phyloP scores from a whole-genome alignment of 2,797 vertebrate species.

The Borostomias antarcticus region DNA sequence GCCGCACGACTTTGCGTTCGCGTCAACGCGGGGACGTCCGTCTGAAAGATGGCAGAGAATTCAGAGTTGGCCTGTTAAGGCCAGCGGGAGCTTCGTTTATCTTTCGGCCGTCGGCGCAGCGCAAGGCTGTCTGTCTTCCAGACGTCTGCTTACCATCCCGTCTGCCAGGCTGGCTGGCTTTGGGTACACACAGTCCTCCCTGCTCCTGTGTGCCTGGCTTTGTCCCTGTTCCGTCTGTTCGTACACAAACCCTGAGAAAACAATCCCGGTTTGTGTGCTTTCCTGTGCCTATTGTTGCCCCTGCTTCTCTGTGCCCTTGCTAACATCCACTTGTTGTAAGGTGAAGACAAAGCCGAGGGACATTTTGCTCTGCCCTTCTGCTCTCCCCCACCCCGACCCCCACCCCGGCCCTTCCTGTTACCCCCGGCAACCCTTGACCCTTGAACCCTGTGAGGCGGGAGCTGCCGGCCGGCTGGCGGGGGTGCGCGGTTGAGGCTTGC shows the following conservation, averaged over 20 bases:
- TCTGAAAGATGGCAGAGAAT: too few species aligned
- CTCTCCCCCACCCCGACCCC: slow-evolving; percentile 17
- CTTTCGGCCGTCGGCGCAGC: too few species aligned
- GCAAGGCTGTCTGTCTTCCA: slow-evolving; percentile 54
- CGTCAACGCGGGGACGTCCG: too few species aligned
- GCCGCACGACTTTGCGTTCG: too few species aligned
- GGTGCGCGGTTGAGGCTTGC: too few species aligned
- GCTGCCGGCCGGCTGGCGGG: not conserved
- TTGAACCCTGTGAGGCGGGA: not conserved
- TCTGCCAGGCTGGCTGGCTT: not conserved
- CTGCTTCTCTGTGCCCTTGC: slow-evolving; percentile 50
- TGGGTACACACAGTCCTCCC: slow-evolving; percentile 1
- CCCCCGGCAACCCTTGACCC: slow-evolving; percentile 49
- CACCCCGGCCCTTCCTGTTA: slow-evolving; percentile 64
- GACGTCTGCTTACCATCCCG: not conserved
- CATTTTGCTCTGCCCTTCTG: slow-evolving; percentile 43
- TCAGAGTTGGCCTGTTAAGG: too few species aligned
- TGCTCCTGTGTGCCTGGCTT: slow-evolving; percentile 17
- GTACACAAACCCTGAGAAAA: slow-evolving; percentile 48
- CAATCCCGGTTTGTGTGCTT: slow-evolving; percentile 62
- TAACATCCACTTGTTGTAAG: slow-evolving; percentile 63
- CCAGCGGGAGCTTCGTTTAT: too few species aligned
- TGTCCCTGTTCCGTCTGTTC: slow-evolving; percentile 52
- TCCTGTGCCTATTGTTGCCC: slow-evolving; percentile 68
- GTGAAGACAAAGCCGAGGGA: slow-evolving; percentile 61